These are phyloP conservation scores for Mormyrus lacerda DNA, from an alignment of 2,113 vertebrate species.

Conservation along the genomic window DNA sequence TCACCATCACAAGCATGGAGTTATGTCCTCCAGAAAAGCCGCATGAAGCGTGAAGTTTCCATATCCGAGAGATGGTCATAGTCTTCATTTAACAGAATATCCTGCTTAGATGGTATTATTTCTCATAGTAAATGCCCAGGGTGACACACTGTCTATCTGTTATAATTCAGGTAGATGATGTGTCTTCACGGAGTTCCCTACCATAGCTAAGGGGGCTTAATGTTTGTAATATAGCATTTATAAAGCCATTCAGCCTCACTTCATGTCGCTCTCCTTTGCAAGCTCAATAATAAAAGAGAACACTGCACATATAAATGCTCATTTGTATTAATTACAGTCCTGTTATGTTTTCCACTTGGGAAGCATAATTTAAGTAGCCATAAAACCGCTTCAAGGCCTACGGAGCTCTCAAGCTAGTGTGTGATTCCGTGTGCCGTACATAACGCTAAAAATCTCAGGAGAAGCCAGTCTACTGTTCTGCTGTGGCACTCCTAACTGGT, in stretches of 20 bases:
- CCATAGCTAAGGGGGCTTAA: not conserved
- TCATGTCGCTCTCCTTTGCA: not conserved
- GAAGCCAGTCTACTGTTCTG: not conserved
- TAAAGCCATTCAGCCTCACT: constrained; percentile 11
- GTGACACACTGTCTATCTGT: not conserved
- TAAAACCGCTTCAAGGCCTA: not conserved
- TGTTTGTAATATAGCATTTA: not conserved
- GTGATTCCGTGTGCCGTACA: not conserved
- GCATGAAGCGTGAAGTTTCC: not conserved
- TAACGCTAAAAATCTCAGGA: not conserved
- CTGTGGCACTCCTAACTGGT: not conserved
- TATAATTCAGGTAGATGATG: constrained; percentile 7
- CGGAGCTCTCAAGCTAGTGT: not conserved
- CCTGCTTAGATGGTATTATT: not conserved
- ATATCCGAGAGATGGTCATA: not conserved
- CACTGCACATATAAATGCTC: not conserved
- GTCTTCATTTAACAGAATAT: not conserved
- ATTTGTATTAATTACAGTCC: not conserved
- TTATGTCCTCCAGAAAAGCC: not conserved
- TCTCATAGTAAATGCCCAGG: not conserved
- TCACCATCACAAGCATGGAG: not conserved
- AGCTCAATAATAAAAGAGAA: not conserved
- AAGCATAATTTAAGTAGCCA: not conserved
- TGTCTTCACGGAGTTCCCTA: constrained; percentile 1
- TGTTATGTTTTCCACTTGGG: not conserved